Conservation (phyloP, 2,888 invertebrate genomes). For the Orthosia gracilis region DNA sequence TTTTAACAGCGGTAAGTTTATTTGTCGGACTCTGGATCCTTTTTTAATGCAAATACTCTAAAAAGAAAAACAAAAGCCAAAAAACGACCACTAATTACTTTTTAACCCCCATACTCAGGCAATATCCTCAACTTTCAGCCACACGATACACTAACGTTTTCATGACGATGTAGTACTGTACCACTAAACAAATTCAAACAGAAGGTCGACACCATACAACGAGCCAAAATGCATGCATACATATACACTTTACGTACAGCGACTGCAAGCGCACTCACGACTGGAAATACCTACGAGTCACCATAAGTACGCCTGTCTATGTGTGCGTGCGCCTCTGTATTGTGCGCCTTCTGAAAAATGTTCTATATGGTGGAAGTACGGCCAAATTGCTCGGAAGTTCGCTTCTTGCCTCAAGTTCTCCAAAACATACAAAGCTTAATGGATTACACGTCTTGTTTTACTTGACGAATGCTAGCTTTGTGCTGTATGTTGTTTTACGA, state of each 20-base stretch:
- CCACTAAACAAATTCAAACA: not conserved
- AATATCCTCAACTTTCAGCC: slow-evolving; percentile 39
- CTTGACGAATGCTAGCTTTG: slow-evolving; percentile 66
- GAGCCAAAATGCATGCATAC: not conserved
- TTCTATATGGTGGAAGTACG: slow-evolving; percentile 8
- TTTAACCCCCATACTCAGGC: slow-evolving; percentile 39
- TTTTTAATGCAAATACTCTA: not conserved
- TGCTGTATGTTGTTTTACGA: slow-evolving; percentile 50
- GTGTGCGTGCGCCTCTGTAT: not conserved
- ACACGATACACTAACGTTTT: slow-evolving; percentile 35
- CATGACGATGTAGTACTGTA: slow-evolving; percentile 23
- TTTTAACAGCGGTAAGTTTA: too few species aligned
- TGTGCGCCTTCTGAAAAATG: not conserved
- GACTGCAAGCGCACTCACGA: not conserved
- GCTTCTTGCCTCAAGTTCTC: slow-evolving; percentile 63
- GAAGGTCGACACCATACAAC: not conserved
- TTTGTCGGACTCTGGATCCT: not conserved
- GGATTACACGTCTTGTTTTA: slow-evolving; percentile 70
- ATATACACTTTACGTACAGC: not conserved
- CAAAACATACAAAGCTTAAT: slow-evolving; percentile 71
- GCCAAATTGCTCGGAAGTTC: slow-evolving; percentile 71
- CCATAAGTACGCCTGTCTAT: too few species aligned
- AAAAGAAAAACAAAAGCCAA: slow-evolving; percentile 3
- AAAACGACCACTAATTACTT: slow-evolving; percentile 30
- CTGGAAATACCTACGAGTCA: too few species aligned